Evolutionary conservation across 1,140 invertebrate species (phyloP).

Genomic region (Batillaria attramentaria): DNA sequence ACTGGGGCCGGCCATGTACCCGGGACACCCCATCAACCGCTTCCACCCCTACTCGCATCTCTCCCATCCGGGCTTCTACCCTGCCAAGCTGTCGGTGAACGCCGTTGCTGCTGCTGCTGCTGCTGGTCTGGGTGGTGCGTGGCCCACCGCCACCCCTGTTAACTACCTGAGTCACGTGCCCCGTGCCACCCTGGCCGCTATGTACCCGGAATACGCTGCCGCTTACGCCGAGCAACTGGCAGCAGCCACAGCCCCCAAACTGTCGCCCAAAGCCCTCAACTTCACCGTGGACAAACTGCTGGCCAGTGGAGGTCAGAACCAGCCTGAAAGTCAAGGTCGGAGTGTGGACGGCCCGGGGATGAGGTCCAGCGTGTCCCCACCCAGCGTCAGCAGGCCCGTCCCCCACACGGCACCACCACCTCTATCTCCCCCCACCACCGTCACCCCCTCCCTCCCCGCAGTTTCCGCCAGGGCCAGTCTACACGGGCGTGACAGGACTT

Average conservation of each 20-base stretch:
- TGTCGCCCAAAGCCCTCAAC: slow-evolving; percentile 29
- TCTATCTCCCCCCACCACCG: neutral
- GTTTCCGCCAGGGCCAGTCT: neutral
- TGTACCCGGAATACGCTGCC: slow-evolving; percentile 30
- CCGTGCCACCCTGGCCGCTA: slow-evolving; percentile 12
- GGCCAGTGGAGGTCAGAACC: slow-evolving; percentile 1
- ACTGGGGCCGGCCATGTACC: slow-evolving; percentile 3
- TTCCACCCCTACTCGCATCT: slow-evolving; percentile 27
- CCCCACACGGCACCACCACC: neutral
- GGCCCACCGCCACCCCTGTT: slow-evolving; percentile 7
- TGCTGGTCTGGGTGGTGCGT: slow-evolving; percentile 11
- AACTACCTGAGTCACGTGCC: slow-evolving; percentile 20
- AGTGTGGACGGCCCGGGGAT: no score
- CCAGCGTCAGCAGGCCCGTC: neutral
- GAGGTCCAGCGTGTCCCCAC: slow-evolving; percentile 1
- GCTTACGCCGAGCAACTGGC: slow-evolving; percentile 29
- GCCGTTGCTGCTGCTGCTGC: slow-evolving; percentile 11
- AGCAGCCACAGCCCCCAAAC: slow-evolving; percentile 22
- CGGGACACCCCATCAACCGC: slow-evolving; percentile 24
- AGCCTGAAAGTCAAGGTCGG: no score
- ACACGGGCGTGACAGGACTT: slow-evolving; percentile 16
- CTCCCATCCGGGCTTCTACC: slow-evolving; percentile 29
- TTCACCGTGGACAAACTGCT: slow-evolving; percentile 29
- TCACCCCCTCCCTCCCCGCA: neutral
- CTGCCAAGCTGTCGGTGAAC: slow-evolving; percentile 5